A percentile compares a stretch with the other conserved stretches of the same genome.
Evolutionary conservation across 2,113 vertebrate genomes (phyloP).

Genomic region (Talpa occidentalis): DNA sequence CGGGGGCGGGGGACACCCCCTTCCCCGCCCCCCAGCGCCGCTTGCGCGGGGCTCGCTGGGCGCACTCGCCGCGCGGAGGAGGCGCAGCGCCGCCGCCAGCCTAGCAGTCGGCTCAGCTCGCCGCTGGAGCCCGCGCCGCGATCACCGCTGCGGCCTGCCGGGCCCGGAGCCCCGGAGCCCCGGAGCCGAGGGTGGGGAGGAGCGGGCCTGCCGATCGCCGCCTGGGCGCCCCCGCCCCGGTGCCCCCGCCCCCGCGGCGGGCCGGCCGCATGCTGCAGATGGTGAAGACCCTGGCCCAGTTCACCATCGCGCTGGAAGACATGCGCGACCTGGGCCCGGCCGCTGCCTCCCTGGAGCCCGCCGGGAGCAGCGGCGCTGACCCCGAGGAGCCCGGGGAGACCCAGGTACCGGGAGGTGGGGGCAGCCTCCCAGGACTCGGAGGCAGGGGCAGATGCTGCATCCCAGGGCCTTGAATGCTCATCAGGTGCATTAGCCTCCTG

Average conservation of each 20-base stretch:
- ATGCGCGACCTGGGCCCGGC: constrained; percentile 94
- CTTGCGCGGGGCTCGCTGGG: not conserved
- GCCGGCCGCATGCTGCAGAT: constrained; percentile 96
- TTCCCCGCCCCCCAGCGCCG: not conserved
- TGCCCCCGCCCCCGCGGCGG: constrained; percentile 57
- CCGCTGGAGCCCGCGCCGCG: not conserved
- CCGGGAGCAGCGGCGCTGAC: constrained; percentile 73
- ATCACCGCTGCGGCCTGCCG: not conserved
- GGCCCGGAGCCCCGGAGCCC: too few species aligned
- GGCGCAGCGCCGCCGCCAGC: constrained; percentile 58
- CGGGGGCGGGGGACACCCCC: not conserved
- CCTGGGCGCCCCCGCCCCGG: constrained; percentile 33
- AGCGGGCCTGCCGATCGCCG: constrained; percentile 8
- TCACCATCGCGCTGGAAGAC: constrained; percentile 98
- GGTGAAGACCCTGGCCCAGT: constrained; percentile 98
- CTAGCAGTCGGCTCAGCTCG: not conserved
- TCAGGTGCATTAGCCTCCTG: not conserved
- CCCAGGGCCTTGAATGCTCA: not conserved
- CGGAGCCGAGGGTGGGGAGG: constrained; percentile 22
- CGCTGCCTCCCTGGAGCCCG: constrained; percentile 85
- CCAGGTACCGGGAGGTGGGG: constrained; percentile 74
- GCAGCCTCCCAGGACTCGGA: constrained; percentile 48
- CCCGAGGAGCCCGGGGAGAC: constrained; percentile 80
- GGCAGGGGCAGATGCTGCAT: not conserved
- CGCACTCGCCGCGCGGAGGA: constrained; percentile 26